Percentiles rank a stretch among this genome's conserved stretches.
Evolutionary conservation across 1,140 invertebrate genomes (phyloP).

Genomic region (Grapholita molesta): DNA sequence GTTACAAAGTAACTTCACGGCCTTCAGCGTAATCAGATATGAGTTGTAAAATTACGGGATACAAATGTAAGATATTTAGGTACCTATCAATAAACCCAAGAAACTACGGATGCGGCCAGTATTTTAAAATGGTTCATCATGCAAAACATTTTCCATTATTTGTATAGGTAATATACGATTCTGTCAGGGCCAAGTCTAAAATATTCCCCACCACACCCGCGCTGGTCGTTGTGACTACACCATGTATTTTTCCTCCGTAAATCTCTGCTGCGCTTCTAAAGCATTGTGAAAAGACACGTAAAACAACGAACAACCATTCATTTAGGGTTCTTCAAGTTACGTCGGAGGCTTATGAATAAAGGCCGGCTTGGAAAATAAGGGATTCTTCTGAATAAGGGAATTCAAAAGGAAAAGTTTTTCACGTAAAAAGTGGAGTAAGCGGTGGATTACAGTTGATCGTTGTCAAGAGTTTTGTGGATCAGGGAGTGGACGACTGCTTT

Average conservation of each 20-base stretch:
- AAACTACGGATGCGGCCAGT: too few species aligned
- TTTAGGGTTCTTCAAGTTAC: conserved; percentile 70
- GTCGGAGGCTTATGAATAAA: conserved; percentile 73
- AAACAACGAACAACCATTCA: conserved; percentile 75
- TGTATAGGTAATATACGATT: background rate
- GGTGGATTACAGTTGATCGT: conserved; percentile 58
- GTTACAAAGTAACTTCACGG: conserved; percentile 44
- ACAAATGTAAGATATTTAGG: too few species aligned
- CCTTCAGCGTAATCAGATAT: background rate
- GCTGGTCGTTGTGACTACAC: background rate
- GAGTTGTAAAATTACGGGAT: background rate
- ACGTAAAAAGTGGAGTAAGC: conserved; percentile 56
- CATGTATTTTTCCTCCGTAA: conserved; percentile 51
- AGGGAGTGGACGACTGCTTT: conserved; percentile 45
- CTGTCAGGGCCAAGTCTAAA: background rate
- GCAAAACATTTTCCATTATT: background rate
- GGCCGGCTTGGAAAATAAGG: conserved; percentile 59
- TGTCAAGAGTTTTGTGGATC: conserved; percentile 61
- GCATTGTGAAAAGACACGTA: conserved; percentile 72
- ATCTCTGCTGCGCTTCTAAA: conserved; percentile 64
- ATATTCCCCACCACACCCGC: background rate
- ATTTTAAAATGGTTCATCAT: background rate
- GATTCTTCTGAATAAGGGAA: conserved; percentile 22
- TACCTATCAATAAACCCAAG: too few species aligned
- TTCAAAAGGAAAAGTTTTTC: conserved; percentile 66